phyloP scores from a whole-genome alignment of 2,113 vertebrate species.

The Caranx melampygus region DNA sequence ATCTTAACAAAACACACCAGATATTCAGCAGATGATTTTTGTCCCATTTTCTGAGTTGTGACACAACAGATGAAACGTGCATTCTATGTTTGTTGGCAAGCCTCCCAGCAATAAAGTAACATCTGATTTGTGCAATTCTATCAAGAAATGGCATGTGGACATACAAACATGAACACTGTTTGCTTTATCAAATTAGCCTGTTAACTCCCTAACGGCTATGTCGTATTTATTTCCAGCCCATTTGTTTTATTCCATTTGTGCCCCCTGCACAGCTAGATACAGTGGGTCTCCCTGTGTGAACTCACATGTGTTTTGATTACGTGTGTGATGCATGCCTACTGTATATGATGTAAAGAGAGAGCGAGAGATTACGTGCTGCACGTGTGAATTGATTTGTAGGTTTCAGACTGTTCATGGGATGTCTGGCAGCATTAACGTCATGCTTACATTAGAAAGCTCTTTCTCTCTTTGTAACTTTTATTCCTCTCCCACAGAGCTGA shows the following conservation, averaged over 20 bases:
- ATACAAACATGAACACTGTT: neutral
- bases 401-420: constrained; percentile 27
- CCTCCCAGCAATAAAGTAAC: neutral
- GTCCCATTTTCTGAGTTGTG: neutral
- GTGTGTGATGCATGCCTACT: neutral
- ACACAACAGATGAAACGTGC: neutral
- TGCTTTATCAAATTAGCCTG: neutral
- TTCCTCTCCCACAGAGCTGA: constrained; percentile 72
- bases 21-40: neutral
- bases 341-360: constrained; percentile 7
- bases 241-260: neutral
- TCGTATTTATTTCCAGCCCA: neutral
- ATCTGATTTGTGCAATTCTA: neutral
- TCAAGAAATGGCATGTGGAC: neutral
- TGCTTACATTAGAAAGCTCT: constrained; percentile 60
- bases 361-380: constrained; percentile 3
- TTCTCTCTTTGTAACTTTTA: constrained; percentile 61
- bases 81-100: neutral
- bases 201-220: neutral
- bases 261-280: neutral
- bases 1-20: neutral
- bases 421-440: constrained; percentile 52
- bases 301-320: neutral
- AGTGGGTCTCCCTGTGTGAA: neutral
- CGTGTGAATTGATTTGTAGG: constrained; percentile 50